phyloP scores from a whole-genome alignment of 2,888 invertebrate genomes.

The Ectropis crepuscularia region DNA sequence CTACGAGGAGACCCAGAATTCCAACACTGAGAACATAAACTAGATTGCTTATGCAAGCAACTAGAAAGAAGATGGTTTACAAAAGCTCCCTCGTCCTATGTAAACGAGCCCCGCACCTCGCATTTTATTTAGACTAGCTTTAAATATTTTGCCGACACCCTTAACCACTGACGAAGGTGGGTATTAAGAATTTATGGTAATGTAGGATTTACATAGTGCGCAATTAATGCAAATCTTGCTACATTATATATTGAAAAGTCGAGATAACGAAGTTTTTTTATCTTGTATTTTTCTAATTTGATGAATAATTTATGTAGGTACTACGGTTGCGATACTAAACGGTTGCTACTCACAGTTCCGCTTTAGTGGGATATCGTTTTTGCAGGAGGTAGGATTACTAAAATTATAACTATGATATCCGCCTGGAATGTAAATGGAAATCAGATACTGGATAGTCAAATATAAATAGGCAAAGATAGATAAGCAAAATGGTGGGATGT shows the following conservation, averaged over 20 bases:
- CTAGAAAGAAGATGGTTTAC: neutral
- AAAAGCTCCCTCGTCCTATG: conserved; percentile 1
- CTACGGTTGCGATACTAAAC: no score
- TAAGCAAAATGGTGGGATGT: no score
- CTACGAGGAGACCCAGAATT: no score
- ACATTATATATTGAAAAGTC: conserved; percentile 2
- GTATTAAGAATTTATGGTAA: conserved; percentile 26
- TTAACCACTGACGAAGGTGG: conserved; percentile 20
- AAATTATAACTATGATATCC: no score
- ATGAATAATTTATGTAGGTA: no score
- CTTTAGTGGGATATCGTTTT: no score
- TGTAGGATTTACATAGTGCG: conserved; percentile 20
- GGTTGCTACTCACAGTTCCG: no score
- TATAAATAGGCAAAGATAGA: no score
- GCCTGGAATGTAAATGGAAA: no score
- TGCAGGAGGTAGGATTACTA: no score
- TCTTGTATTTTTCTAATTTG: neutral
- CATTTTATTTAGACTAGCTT: conserved; percentile 16
- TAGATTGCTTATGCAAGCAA: neutral
- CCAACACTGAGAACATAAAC: no score
- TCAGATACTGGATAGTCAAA: no score
- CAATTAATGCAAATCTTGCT: conserved; percentile 17
- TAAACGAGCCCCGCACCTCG: conserved; percentile 6
- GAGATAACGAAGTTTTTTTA: conserved; percentile 8
- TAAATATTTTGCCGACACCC: conserved; percentile 20